Conservation (phyloP, 64 coral and sea anemone genomes). For the Montipora capricornis region DNA sequence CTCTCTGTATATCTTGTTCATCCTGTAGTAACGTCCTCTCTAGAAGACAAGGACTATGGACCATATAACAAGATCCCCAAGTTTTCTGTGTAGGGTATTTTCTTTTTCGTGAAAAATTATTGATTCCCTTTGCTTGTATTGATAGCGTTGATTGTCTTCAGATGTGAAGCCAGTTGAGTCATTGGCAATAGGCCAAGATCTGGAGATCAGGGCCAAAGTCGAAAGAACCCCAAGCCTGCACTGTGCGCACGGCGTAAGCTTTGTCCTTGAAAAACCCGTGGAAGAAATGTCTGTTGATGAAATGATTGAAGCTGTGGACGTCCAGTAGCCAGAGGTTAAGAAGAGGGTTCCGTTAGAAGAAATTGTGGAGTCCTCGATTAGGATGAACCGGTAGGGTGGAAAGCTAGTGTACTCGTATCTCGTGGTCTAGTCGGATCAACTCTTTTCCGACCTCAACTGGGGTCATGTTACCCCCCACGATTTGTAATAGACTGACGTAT, state of each 20-base stretch:
- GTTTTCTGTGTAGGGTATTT: no score
- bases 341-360: not conserved
- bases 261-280: conserved; percentile 50
- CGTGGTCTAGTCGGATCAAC: no score
- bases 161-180: conserved; percentile 34
- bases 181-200: conserved; percentile 39
- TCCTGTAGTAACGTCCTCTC: no score
- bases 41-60: no score
- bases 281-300: conserved; percentile 78
- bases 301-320: conserved; percentile 42
- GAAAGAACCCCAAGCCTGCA: conserved; percentile 65
- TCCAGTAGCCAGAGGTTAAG: not conserved
- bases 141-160: not conserved
- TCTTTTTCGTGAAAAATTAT: no score
- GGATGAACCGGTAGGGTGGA: not conserved
- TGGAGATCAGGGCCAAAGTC: not conserved
- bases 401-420: not conserved
- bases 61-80: no score
- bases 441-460: no score
- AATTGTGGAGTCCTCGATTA: conserved; percentile 15
- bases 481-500: no score
- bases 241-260: conserved; percentile 42
- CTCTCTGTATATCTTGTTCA: no score
- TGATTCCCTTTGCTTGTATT: not conserved
- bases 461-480: no score